Percentiles rank a stretch among this genome's conserved stretches.
Evolutionary conservation across 2,888 invertebrate species (phyloP).

Genomic region (Imbricaverruca yamaguchii): DNA sequence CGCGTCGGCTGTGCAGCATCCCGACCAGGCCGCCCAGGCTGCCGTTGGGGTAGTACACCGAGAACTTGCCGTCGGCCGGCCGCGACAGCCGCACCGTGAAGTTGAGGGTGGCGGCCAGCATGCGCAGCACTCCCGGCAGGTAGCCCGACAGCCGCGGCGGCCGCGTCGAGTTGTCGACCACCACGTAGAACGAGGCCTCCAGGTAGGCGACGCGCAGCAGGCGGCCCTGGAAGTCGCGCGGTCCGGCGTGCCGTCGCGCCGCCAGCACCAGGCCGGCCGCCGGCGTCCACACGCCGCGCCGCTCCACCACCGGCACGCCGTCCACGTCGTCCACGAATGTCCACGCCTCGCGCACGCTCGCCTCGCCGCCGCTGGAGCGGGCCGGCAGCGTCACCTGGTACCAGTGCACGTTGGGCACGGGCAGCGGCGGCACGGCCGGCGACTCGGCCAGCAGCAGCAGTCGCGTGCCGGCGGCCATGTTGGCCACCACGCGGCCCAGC

Average conservation of each 20-base stretch:
- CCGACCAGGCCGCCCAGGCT: constrained; percentile 2
- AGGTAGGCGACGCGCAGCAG: not conserved
- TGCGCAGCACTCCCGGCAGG: not conserved
- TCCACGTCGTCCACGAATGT: not conserved
- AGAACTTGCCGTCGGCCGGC: not conserved
- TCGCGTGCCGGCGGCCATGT: not conserved
- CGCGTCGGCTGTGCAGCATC: not conserved
- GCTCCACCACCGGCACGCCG: not conserved
- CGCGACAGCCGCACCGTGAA: not conserved
- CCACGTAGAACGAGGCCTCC: not conserved
- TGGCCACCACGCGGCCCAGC: not conserved
- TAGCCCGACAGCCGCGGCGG: not conserved
- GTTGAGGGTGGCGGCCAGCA: not conserved
- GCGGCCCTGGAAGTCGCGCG: constrained; percentile 3
- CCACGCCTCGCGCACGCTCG: not conserved
- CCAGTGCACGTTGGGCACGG: not conserved
- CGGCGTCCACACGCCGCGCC: not conserved
- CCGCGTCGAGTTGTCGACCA: not conserved
- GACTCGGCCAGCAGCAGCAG: not conserved
- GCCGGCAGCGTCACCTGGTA: not conserved
- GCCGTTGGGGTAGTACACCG: not conserved
- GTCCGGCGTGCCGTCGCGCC: not conserved
- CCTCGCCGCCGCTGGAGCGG: not conserved
- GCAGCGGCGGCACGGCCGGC: not conserved
- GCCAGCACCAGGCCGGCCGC: not conserved